A percentile compares a stretch with the other conserved stretches of the same genome.
phyloP scores from a whole-genome alignment of 2,888 invertebrate genomes.

The Cataglyphis livida region DNA sequence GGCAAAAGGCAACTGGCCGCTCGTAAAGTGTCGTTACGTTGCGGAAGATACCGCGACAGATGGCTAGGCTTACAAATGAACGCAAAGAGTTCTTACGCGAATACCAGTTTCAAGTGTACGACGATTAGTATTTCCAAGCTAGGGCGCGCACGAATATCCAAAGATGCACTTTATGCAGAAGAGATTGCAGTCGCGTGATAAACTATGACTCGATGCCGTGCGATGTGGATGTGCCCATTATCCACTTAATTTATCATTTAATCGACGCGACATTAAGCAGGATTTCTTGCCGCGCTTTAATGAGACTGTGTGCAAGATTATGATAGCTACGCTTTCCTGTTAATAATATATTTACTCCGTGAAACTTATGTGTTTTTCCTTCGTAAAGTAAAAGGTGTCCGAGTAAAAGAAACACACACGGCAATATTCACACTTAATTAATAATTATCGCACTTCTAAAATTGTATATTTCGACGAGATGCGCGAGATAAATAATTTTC shows the following conservation, averaged over 20 bases:
- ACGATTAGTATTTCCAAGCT: constrained; percentile 35
- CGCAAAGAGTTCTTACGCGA: not conserved
- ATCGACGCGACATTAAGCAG: constrained; percentile 35
- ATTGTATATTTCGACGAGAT: not conserved
- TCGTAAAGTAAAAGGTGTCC: not conserved
- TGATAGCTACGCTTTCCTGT: not conserved
- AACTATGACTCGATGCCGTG: constrained; percentile 42
- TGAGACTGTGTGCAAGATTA: not conserved
- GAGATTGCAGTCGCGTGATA: constrained; percentile 1
- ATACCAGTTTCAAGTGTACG: constrained; percentile 11
- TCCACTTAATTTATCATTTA: constrained; percentile 54
- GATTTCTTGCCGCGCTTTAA: not conserved
- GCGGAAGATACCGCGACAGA: constrained; percentile 27
- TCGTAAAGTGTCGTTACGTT: constrained; percentile 35
- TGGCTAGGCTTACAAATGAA: constrained; percentile 5
- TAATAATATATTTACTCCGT: constrained; percentile 1
- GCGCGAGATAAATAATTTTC: not conserved
- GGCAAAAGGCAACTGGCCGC: constrained; percentile 21
- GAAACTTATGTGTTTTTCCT: not conserved
- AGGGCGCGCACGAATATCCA: not conserved
- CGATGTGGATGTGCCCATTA: constrained; percentile 26
- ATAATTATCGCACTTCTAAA: not conserved
- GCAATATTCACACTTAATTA: not conserved
- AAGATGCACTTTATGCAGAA: not conserved
- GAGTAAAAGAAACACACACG: not conserved